These are phyloP conservation scores for Lithobates pipiens DNA, from an alignment of 2,797 vertebrate species.

Conservation along the genomic window DNA sequence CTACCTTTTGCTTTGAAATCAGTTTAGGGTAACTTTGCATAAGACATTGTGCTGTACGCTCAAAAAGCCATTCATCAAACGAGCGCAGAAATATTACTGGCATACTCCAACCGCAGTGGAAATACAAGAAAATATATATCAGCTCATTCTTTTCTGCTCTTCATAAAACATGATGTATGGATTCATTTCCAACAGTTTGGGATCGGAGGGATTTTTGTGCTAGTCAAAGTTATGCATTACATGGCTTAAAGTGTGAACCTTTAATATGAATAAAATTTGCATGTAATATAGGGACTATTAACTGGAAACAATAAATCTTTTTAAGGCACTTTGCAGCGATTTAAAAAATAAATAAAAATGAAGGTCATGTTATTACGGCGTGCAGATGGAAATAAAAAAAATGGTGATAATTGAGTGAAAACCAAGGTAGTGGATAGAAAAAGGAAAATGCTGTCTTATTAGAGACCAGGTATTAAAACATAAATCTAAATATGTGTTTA, in stretches of 20 bases:
- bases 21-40: conserved; percentile 75
- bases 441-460: neutral
- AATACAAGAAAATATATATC: conserved; percentile 65
- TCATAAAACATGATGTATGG: conserved; percentile 64
- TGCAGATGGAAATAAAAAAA: conserved; percentile 63
- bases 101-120: conserved; percentile 49
- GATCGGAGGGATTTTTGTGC: conserved; percentile 63
- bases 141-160: conserved; percentile 61
- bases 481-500: neutral
- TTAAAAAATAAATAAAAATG: conserved; percentile 75
- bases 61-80: conserved; percentile 81
- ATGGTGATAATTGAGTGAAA: neutral
- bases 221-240: conserved; percentile 69
- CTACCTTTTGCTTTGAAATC: conserved; percentile 74
- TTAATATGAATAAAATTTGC: conserved; percentile 70
- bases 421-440: neutral
- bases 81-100: conserved; percentile 68
- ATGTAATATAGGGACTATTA: conserved; percentile 72
- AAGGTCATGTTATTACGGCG: conserved; percentile 79
- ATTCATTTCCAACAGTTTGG: conserved; percentile 70
- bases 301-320: conserved; percentile 82
- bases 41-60: conserved; percentile 74
- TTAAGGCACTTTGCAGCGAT: conserved; percentile 73
- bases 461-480: neutral
- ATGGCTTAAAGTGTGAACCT: conserved; percentile 63